Evolutionary conservation across 2,888 invertebrate species (phyloP), one percentile per base, ranked within the genome.

Genomic region (Cheilosia urbana): DNA sequence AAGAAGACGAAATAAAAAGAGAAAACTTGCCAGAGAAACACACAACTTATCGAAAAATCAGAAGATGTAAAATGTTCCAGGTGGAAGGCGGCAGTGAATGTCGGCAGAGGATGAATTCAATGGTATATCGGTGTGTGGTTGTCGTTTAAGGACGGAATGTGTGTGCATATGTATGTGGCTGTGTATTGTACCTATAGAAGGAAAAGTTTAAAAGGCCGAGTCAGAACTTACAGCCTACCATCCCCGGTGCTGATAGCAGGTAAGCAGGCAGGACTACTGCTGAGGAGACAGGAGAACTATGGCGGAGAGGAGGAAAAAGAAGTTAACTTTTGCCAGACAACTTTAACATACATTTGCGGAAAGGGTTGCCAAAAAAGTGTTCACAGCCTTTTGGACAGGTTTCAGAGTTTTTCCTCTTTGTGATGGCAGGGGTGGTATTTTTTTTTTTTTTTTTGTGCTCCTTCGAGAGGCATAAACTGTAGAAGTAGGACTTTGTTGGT

Each of bases 321-420:
- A 45, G 53, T 47, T 55, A 83, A 73, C 78, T 78, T 83, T 83
- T 83, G 62, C 72, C 83, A 83, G 83, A 83, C 73, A 83, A 83
- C 83, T 78, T 73, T 83, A 83, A 78, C 78, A 83, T 82, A 77
- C 55, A 83, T 83, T 83, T 83, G 73, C 78, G 83, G 78, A 83
- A 82, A 77, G 83, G 73, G 83, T 83, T 83, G 83, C 78, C 83
- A 83, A 83, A 83, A 78, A 83, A 78, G 68, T 83, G 68, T 82
- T 82, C 77, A 47, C 66, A 71, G 65, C 63, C 69, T 73, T 69
- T 83, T 63, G 73, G 73, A 79, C 68, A 69, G 73, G 68, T 69
- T 84, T 77, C 30, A 11, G 21, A n/a, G 24, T 53, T 63, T n/a
- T 62, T 37, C 13, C 30, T 34, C 7, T 40, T 5, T 58, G 47